phyloP scores from a whole-genome alignment of 2,888 invertebrate genomes.

The Tolmerus cingulatus region DNA sequence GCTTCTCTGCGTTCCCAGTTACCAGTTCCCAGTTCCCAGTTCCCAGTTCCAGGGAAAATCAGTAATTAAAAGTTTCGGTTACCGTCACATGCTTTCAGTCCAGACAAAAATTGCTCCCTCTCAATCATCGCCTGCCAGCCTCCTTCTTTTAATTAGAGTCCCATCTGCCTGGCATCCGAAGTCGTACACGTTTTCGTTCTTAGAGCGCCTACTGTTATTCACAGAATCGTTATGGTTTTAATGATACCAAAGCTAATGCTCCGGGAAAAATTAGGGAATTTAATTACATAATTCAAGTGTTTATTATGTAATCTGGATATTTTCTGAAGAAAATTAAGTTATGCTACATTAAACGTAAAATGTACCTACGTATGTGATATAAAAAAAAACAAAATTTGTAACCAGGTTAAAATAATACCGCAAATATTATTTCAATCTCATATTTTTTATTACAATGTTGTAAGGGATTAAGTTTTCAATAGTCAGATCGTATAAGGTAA shows the following conservation, averaged over 20 bases:
- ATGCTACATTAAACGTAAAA: no score
- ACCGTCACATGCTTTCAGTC: neutral
- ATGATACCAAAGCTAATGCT: neutral
- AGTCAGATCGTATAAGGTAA: no score
- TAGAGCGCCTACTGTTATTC: neutral
- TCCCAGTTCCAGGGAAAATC: neutral
- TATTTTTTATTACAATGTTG: no score
- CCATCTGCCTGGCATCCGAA: neutral
- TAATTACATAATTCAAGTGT: neutral
- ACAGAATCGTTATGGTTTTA: neutral
- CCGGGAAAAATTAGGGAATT: neutral
- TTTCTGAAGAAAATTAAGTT: no score
- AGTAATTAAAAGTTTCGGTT: constrained; percentile 10
- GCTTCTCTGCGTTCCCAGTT: neutral
- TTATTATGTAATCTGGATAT: no score
- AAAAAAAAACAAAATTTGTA: no score
- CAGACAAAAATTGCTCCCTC: neutral
- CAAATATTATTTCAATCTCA: no score
- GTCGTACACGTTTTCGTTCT: neutral
- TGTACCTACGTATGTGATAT: no score
- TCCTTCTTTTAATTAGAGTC: neutral
- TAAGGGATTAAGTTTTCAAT: no score
- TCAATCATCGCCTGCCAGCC: neutral
- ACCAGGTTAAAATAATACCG: no score
- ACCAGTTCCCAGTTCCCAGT: no score